A percentile compares a stretch with the other conserved stretches of the same genome.
Conservation (phyloP, 2,113 vertebrate genomes). For the Ellobius talpinus region DNA sequence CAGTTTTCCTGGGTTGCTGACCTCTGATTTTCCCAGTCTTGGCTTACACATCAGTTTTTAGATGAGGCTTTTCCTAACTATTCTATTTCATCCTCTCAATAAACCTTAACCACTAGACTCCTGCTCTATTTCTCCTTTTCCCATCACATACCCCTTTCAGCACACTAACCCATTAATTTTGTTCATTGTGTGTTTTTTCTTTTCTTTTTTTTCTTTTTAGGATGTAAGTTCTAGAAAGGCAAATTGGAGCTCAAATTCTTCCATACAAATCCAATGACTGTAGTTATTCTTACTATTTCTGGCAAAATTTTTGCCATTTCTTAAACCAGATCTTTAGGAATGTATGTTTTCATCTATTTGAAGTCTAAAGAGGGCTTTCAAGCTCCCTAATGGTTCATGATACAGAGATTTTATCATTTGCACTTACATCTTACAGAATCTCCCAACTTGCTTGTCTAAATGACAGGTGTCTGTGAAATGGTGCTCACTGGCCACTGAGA, state of each 20-base stretch:
- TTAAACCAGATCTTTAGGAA: background rate
- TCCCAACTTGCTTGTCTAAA: slow-evolving; percentile 20
- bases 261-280: background rate
- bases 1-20: rapidly evolving
- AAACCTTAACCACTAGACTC: background rate
- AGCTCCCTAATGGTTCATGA: background rate
- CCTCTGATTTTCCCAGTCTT: background rate
- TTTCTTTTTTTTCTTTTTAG: background rate
- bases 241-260: background rate
- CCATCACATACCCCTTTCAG: background rate
- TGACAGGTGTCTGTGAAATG: slow-evolving; percentile 73
- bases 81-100: background rate
- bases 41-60: background rate
- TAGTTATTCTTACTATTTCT: slow-evolving; percentile 11
- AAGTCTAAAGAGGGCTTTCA: background rate
- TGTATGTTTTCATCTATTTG: background rate
- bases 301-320: slow-evolving; percentile 49
- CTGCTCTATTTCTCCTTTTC: background rate
- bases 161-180: background rate
- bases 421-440: slow-evolving; percentile 53
- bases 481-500: slow-evolving; percentile 67
- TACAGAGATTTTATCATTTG: background rate
- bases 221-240: background rate
- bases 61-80: background rate
- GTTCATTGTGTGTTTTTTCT: slow-evolving; percentile 56